phyloP scores from a whole-genome alignment of 2,113 vertebrate species.

The Sander vitreus region DNA sequence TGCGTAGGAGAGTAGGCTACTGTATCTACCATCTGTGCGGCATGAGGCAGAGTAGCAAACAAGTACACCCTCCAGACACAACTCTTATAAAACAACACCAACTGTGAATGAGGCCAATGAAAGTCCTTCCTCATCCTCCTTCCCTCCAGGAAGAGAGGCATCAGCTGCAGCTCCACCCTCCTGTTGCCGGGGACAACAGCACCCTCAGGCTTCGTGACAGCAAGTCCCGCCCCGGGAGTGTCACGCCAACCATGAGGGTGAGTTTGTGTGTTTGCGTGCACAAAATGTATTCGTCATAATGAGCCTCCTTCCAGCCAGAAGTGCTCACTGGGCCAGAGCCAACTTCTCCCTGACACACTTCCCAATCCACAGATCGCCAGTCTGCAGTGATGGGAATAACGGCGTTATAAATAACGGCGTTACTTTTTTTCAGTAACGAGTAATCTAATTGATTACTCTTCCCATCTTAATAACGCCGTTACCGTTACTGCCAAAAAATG shows the following conservation, averaged over 20 bases:
- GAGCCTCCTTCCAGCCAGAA: slow-evolving; percentile 38
- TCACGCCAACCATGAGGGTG: slow-evolving; percentile 93
- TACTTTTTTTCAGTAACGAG: no score
- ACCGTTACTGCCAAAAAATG: no score
- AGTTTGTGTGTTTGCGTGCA: slow-evolving; percentile 52
- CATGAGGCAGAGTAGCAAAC: slow-evolving; percentile 51
- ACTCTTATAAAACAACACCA: slow-evolving; percentile 41
- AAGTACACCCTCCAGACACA: slow-evolving; percentile 57
- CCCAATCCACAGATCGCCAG: background rate
- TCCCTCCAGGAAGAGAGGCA: slow-evolving; percentile 90
- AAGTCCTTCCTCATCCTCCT: slow-evolving; percentile 70
- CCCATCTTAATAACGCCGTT: no score
- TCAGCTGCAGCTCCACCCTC: slow-evolving; percentile 88
- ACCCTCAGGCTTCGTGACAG: slow-evolving; percentile 89
- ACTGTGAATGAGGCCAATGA: slow-evolving; percentile 62
- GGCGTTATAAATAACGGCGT: no score
- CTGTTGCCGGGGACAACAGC: slow-evolving; percentile 82
- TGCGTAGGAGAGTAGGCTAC: slow-evolving; percentile 17
- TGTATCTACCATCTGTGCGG: slow-evolving; percentile 57
- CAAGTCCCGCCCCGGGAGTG: slow-evolving; percentile 86
- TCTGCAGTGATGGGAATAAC: no score
- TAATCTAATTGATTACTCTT: no score
- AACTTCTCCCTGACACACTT: slow-evolving; percentile 14
- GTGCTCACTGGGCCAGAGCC: slow-evolving; percentile 40
- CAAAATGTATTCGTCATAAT: slow-evolving; percentile 37